Percentiles rank a stretch among this genome's conserved stretches.
These are phyloP conservation scores for Hydropsyche tenuis DNA, from an alignment of 1,140 invertebrate species.

Conservation along the genomic window DNA sequence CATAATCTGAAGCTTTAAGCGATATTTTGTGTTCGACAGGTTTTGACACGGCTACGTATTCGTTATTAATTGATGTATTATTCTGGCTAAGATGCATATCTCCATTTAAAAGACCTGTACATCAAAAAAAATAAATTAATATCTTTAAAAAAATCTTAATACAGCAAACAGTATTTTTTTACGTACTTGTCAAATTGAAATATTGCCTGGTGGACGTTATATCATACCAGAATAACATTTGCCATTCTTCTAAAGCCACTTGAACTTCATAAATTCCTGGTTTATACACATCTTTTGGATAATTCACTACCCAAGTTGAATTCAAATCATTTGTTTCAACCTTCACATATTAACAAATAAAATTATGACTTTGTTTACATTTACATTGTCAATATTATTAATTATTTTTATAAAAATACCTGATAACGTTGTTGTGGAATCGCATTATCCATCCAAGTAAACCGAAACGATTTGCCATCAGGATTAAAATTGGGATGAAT, in stretches of 20 bases:
- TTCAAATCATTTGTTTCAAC: slow-evolving; percentile 49
- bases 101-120: slow-evolving; percentile 69
- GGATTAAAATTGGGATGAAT: slow-evolving; percentile 56
- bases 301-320: slow-evolving; percentile 67
- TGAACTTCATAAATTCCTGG: slow-evolving; percentile 68
- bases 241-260: slow-evolving; percentile 64
- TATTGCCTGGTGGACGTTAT: slow-evolving; percentile 57
- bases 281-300: slow-evolving; percentile 61
- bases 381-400: background rate
- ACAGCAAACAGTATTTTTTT: slow-evolving; percentile 22
- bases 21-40: slow-evolving; percentile 66
- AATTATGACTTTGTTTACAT: too few species aligned
- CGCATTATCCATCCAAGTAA: slow-evolving; percentile 66
- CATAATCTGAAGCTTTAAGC: slow-evolving; percentile 66
- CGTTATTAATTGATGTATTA: slow-evolving; percentile 57
- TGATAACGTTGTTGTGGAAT: slow-evolving; percentile 59
- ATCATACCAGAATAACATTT: slow-evolving; percentile 54
- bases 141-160: slow-evolving; percentile 10
- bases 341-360: too few species aligned
- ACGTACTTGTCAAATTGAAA: slow-evolving; percentile 69
- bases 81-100: slow-evolving; percentile 69
- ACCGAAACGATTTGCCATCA: slow-evolving; percentile 55
- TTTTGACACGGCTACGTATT: slow-evolving; percentile 68
- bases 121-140: slow-evolving; percentile 36
- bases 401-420: slow-evolving; percentile 56